Evolutionary conservation across 2,113 vertebrate genomes (phyloP).

Genomic region (Atlantisia rogersi): DNA sequence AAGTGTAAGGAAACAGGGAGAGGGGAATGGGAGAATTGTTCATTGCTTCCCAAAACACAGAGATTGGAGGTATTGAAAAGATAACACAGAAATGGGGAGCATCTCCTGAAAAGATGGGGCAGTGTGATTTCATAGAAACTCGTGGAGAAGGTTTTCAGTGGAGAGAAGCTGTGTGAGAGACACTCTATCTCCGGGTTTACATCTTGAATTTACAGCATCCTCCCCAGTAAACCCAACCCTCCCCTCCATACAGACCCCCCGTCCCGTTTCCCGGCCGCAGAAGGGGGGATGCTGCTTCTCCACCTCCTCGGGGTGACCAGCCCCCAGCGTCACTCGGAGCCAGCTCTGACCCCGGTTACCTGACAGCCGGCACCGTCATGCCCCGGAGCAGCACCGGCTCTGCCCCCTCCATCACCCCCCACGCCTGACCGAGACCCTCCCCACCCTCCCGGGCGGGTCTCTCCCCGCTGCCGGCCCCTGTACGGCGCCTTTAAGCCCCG

Average conservation of each 20-base stretch:
- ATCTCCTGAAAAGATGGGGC: not conserved
- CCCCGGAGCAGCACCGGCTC: not conserved
- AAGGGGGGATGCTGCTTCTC: not conserved
- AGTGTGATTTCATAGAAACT: not conserved
- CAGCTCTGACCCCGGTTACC: fast-evolving
- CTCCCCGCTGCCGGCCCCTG: not conserved
- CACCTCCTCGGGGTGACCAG: fast-evolving
- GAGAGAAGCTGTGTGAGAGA: not conserved
- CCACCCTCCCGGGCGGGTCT: not conserved
- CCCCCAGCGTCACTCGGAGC: not conserved
- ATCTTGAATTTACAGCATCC: not conserved
- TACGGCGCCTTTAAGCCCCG: not conserved
- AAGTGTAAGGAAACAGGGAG: fast-evolving
- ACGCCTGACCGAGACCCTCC: not conserved
- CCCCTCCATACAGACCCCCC: not conserved
- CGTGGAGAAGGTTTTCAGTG: not conserved
- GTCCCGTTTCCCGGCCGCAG: fast-evolving
- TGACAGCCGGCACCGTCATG: not conserved
- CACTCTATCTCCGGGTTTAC: too few relatives aligned
- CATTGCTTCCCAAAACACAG: not conserved
- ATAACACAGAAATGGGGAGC: not conserved
- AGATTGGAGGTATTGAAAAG: not conserved
- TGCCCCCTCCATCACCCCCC: not conserved
- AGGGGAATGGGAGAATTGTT: not conserved
- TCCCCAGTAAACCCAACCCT: fast-evolving